Evolutionary conservation across 2,797 vertebrate species (phyloP).

Genomic region (Siniperca scherzeri): DNA sequence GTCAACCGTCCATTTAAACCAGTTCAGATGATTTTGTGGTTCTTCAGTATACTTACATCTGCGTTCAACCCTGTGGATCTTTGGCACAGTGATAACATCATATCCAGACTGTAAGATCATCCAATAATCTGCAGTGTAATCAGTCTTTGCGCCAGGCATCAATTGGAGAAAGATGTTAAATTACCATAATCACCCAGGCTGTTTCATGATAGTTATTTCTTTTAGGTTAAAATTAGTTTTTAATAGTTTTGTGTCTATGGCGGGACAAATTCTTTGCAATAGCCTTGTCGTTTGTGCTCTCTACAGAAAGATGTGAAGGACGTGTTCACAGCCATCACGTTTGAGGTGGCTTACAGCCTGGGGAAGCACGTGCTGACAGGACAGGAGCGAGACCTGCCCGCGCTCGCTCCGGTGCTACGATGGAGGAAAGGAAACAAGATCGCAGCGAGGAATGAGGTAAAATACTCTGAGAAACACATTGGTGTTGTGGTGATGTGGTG

Average conservation of each 20-base stretch:
- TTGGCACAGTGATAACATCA: constrained; percentile 44
- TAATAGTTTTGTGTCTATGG: not conserved
- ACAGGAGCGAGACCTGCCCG: constrained; percentile 88
- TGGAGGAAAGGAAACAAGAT: constrained; percentile 96
- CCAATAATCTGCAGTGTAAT: constrained; percentile 53
- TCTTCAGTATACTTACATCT: constrained; percentile 34
- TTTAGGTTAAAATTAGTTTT: constrained; percentile 28
- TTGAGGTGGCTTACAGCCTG: constrained; percentile 93
- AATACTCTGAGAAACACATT: constrained; percentile 43
- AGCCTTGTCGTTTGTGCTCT: constrained; percentile 38
- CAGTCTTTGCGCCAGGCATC: constrained; percentile 36
- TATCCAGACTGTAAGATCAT: constrained; percentile 51
- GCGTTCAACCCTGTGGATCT: constrained; percentile 39
- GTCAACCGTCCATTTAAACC: constrained; percentile 46
- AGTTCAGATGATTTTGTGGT: constrained; percentile 35
- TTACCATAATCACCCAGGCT: constrained; percentile 36
- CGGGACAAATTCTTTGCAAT: not conserved
- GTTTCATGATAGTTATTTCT: constrained; percentile 45
- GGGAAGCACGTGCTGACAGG: constrained; percentile 84
- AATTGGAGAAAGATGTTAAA: constrained; percentile 64
- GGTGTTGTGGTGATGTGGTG: too few relatives aligned
- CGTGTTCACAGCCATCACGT: constrained; percentile 94
- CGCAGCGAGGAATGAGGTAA: constrained; percentile 94
- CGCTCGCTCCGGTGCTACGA: constrained; percentile 92
- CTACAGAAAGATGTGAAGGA: constrained; percentile 95